A percentile compares a stretch with the other conserved stretches of the same genome.
These are phyloP conservation scores for Dipodomys stephensi DNA, from an alignment of 2,113 vertebrate species.

Conservation along the genomic window DNA sequence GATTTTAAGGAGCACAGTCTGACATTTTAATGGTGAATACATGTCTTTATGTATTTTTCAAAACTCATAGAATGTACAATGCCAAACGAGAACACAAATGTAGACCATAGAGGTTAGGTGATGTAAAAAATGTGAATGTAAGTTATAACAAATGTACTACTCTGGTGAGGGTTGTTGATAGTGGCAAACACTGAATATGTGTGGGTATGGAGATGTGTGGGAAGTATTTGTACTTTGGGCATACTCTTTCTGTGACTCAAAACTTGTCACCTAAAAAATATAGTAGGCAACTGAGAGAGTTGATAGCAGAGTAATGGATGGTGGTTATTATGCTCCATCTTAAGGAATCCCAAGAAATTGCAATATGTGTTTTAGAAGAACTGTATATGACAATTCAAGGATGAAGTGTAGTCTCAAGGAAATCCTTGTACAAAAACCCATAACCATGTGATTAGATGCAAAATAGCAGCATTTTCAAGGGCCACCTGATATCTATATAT, in stretches of 20 bases:
- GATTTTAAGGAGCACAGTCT: background rate
- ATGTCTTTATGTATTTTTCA: background rate
- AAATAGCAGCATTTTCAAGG: constrained; percentile 58
- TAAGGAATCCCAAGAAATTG: constrained; percentile 72
- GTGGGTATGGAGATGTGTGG: background rate
- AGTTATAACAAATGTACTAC: background rate
- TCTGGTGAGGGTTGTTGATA: background rate
- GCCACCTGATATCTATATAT: background rate
- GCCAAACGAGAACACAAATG: background rate
- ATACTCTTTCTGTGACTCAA: background rate
- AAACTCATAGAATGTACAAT: background rate
- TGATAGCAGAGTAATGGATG: constrained; percentile 74
- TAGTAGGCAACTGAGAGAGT: constrained; percentile 70
- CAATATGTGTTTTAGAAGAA: constrained; percentile 84
- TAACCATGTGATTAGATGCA: constrained; percentile 73
- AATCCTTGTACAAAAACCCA: constrained; percentile 75
- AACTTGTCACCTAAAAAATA: constrained; percentile 2
- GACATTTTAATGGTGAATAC: background rate
- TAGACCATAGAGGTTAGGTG: background rate
- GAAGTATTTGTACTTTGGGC: background rate
- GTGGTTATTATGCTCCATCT: constrained; percentile 79
- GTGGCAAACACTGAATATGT: background rate
- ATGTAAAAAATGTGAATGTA: background rate
- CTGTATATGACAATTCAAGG: constrained; percentile 77
- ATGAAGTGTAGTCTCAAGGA: constrained; percentile 79